phyloP scores from a whole-genome alignment of 2,888 invertebrate species.

The Lepidochrysops patricia region DNA sequence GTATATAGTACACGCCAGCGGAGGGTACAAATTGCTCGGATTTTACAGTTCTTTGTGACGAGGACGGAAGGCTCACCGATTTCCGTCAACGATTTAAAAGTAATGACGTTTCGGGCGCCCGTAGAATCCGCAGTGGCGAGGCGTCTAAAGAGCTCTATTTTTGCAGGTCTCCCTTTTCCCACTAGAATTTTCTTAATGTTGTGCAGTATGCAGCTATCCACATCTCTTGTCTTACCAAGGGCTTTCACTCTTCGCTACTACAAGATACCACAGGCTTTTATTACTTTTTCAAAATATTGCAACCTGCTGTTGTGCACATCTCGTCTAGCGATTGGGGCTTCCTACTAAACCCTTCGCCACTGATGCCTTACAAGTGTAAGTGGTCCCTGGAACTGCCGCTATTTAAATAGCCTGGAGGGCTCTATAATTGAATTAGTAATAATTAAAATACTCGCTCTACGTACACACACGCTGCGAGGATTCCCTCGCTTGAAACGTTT shows the following conservation, averaged over 20 bases:
- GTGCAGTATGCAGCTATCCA: too few relatives aligned
- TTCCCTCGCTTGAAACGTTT: neutral
- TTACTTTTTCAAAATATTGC: too few relatives aligned
- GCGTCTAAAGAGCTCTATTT: too few relatives aligned
- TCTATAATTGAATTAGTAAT: constrained; percentile 3
- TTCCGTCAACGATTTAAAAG: constrained; percentile 52
- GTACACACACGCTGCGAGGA: neutral
- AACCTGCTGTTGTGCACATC: too few relatives aligned
- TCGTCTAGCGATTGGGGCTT: too few relatives aligned
- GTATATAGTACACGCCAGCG: constrained; percentile 53
- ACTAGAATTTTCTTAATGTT: too few relatives aligned
- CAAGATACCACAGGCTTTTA: too few relatives aligned
- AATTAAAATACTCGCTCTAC: neutral
- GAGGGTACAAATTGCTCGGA: constrained; percentile 67
- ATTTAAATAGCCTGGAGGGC: constrained; percentile 5
- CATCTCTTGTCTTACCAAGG: too few relatives aligned
- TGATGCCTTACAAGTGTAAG: too few relatives aligned
- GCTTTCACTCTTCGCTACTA: constrained; percentile 18
- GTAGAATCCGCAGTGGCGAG: too few relatives aligned
- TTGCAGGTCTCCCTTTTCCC: too few relatives aligned
- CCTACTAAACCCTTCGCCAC: too few relatives aligned
- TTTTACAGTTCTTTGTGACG: constrained; percentile 62
- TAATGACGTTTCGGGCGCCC: constrained; percentile 46
- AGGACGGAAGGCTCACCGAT: constrained; percentile 47
- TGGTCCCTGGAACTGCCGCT: neutral